Percentiles rank a stretch among this genome's conserved stretches.
Evolutionary conservation across 2,113 vertebrate species (phyloP).

Genomic region (Himantopus leucocephalus): DNA sequence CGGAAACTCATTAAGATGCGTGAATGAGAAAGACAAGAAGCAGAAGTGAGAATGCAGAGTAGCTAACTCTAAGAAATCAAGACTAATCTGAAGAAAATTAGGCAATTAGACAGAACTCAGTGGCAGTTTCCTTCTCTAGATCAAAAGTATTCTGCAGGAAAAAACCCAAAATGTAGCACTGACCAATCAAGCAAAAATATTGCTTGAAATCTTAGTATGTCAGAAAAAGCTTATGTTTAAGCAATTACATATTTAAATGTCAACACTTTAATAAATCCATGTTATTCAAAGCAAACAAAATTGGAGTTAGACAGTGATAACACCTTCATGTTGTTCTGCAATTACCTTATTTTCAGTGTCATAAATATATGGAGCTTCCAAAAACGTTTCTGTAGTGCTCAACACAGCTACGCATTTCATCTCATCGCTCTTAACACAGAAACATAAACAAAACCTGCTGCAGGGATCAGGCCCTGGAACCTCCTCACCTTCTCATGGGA

Average conservation of each 20-base stretch:
- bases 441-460: background rate
- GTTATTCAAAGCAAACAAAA: background rate
- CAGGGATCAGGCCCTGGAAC: background rate
- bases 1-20: background rate
- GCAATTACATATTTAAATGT: background rate
- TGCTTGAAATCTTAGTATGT: background rate
- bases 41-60: background rate
- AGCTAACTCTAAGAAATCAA: background rate
- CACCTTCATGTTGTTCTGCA: background rate
- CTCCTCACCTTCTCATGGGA: background rate
- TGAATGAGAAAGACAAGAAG: background rate
- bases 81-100: background rate
- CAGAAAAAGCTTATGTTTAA: background rate
- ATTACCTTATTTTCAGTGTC: background rate
- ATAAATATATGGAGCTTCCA: background rate
- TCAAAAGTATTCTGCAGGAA: background rate
- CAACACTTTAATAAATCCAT: background rate
- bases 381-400: background rate
- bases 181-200: background rate
- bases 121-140: background rate
- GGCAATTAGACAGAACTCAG: background rate
- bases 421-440: background rate
- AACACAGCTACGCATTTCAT: background rate
- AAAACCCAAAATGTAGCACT: background rate
- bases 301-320: background rate